Evolutionary conservation across 2,113 vertebrate species (phyloP), one percentile per base, ranked within the genome.

Genomic region (Phalacrocorax pelagicus): DNA sequence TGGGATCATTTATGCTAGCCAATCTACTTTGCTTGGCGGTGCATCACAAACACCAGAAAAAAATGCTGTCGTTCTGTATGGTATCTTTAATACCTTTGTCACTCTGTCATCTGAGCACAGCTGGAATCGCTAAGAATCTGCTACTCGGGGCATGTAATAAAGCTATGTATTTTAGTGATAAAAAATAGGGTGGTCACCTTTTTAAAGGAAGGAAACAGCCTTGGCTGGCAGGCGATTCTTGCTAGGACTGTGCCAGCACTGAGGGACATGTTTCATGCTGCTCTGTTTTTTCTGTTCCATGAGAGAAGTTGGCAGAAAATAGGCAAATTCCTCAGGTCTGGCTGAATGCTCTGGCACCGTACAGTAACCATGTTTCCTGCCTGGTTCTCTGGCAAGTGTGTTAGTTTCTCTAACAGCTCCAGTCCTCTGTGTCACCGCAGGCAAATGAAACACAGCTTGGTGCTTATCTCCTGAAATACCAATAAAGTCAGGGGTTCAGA

Each of bases 281-380:
- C 71, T 84, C 84, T 81, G 49, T 81, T 93, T 97, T 97, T 97
- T 90, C 80, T 90, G 74, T 81, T 94, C 88, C 47, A 27, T 87
- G 42, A 21, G 38, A 83, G 59, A 61, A 94, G 58, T 51, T 97
- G 96, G 96, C 97, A 96, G 94, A 91, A 94, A 81, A 72, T 1
- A 47, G 79, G 70, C 61, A 46, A 96, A 96, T 97, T 94, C 91
- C 87, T 94, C 63, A 1, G 59, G 59, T 61, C 95, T 95, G 96
- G 94, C 96, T 72, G 74, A 9, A 26, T 18, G 69, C 93, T 87
- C 84, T 94, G 95, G 94, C 96, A 93, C 87, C 18, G 3, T 7
- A 2, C 73, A 54, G 67, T 14, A 52, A 77, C 94, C 82, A 3
- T 85, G 86, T 92, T 96, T 97, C 93, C 96, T 94, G 91, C 95